Evolutionary conservation across 2,888 invertebrate genomes (phyloP), one percentile per base, ranked within the genome.

Genomic region (Helleia helle): DNA sequence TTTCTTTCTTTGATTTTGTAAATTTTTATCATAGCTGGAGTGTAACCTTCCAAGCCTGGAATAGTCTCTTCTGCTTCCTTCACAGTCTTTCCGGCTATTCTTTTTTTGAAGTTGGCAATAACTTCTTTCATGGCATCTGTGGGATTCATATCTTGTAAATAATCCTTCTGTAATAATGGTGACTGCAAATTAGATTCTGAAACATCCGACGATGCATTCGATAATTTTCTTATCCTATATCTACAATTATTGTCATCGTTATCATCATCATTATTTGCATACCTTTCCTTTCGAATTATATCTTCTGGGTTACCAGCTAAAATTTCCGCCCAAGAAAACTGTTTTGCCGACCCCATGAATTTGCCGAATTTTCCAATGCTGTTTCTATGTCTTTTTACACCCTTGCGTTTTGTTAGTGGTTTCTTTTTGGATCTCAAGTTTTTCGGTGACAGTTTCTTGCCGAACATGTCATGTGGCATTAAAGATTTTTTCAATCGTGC

Each of bases 101-200:
- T 87, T 42, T 89, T 89, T 51, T 87, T 87, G 54, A 88, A 88
- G 56, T 81, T 87, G 26, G 88, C 86, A 40, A 90, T 71, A 0
- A 92, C 88, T 49, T 89, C 88, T 47, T 89, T 76, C 92, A 93
- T 93, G 1, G 91, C 91, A 34, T 89, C 88, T 1, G 92, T 93
- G 0, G 91, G 91, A 55, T 88, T 89, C 41, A 86, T 51, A n/a
- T 65, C 63, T 38, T 71, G 63, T 37, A 89, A 63, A 52, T 71
- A 88, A 61, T 71, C 85, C 64, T 68, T 79, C 51, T 74, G 84
- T 48, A 73, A 58, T 17, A 75, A 50, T 1, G 71, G 79, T 1
- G 75, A 73, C 38, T 69, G 74, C 7, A 60, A 56, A 55, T 62
- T 72, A 18, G 61, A 71, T 52, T 73, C 79, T 44, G 43, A 51